phyloP scores from a whole-genome alignment of 2,797 vertebrate species.

The Rhinogobio ventralis region DNA sequence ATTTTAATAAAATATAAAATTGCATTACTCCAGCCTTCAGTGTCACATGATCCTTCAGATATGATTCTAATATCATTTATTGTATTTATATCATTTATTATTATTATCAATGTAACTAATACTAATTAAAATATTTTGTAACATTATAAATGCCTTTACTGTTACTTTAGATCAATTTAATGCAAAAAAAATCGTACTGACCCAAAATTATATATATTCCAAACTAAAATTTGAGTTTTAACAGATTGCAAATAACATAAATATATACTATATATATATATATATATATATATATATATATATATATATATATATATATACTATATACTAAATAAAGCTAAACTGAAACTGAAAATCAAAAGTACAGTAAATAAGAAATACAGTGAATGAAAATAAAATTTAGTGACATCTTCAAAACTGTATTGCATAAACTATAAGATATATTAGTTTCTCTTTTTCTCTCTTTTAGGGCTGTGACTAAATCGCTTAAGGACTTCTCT shows the following conservation, averaged over 20 bases:
- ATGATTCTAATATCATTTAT: neutral
- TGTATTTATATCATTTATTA: too few relatives aligned
- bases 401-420: neutral
- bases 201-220: neutral
- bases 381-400: neutral
- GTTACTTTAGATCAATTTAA: neutral
- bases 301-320: too few relatives aligned
- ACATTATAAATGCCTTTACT: neutral
- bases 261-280: too few relatives aligned
- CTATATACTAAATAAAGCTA: too few relatives aligned
- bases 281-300: too few relatives aligned
- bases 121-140: neutral
- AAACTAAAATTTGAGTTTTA: too few relatives aligned
- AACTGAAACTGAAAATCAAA: neutral
- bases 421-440: neutral
- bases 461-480: slow-evolving; percentile 88
- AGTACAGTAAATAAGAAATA: neutral
- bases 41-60: neutral
- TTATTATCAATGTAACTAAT: too few relatives aligned
- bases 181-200: too few relatives aligned
- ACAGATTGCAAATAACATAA: too few relatives aligned
- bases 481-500: slow-evolving; percentile 97
- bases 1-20: too few relatives aligned
- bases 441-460: neutral
- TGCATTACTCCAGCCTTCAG: neutral